phyloP scores from a whole-genome alignment of 1,140 invertebrate species.

The Papilio dardanus region DNA sequence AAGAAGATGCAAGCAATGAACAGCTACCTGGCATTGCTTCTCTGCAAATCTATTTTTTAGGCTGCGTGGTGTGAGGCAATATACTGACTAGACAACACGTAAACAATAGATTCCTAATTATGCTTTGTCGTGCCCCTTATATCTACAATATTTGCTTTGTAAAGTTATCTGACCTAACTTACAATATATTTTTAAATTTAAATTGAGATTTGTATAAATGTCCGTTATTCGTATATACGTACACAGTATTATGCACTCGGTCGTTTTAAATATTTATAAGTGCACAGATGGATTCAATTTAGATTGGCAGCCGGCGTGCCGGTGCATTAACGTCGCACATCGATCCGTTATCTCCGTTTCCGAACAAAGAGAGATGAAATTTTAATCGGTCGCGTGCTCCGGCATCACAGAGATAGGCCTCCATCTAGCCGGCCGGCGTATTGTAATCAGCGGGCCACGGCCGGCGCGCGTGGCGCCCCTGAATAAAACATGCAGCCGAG shows the following conservation, averaged over 20 bases:
- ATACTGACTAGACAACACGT: not conserved
- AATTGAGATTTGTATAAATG: not conserved
- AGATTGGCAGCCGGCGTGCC: conserved; percentile 53
- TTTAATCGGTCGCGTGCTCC: conserved; percentile 77
- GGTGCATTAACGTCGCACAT: conserved; percentile 65
- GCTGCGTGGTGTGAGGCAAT: not conserved
- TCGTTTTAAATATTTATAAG: conserved; percentile 33
- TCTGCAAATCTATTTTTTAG: not conserved
- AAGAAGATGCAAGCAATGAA: not conserved
- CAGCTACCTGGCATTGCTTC: not conserved
- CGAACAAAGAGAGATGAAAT: conserved; percentile 78
- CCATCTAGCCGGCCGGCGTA: conserved; percentile 51
- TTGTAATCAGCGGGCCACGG: conserved; percentile 62
- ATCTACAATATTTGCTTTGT: too few species aligned
- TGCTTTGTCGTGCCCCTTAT: not conserved
- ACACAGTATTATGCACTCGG: conserved; percentile 38
- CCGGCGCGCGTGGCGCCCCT: conserved; percentile 45
- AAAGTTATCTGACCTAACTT: not conserved
- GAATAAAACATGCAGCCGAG: conserved; percentile 63
- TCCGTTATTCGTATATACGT: not conserved
- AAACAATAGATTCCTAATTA: not conserved
- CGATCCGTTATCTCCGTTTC: conserved; percentile 68
- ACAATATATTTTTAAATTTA: not conserved
- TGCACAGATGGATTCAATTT: conserved; percentile 58
- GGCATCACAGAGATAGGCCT: conserved; percentile 63